A percentile compares a stretch with the other conserved stretches of the same genome.
Conservation (phyloP, 1,140 invertebrate species). For the Temnothorax curvispinosus region DNA sequence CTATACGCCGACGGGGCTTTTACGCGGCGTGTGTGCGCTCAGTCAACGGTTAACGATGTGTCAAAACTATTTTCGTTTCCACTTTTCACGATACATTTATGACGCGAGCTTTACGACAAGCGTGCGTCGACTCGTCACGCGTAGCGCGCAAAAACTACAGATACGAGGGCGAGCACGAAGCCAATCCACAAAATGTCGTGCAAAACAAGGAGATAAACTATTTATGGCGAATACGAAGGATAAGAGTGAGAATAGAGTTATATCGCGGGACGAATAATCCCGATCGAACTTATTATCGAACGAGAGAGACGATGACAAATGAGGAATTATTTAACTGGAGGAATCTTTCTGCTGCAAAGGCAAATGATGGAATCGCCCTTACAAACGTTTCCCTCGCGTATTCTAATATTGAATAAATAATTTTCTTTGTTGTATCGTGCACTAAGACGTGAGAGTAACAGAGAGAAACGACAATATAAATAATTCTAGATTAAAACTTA, state of each 20-base stretch:
- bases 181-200: background rate
- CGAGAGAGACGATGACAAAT: background rate
- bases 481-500: background rate
- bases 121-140: constrained; percentile 22
- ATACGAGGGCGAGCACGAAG: background rate
- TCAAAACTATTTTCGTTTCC: constrained; percentile 74
- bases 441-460: background rate
- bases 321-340: background rate
- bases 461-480: constrained; percentile 4
- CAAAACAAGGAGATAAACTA: constrained; percentile 10
- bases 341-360: background rate
- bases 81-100: constrained; percentile 67
- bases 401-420: background rate
- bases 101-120: constrained; percentile 51
- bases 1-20: constrained; percentile 64
- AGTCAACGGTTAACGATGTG: constrained; percentile 74
- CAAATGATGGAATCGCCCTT: background rate
- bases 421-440: background rate
- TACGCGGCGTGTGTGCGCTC: constrained; percentile 63
- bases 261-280: background rate
- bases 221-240: background rate
- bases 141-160: constrained; percentile 23
- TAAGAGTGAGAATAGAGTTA: background rate
- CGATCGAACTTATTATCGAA: background rate
- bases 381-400: background rate